Evolutionary conservation across 2,888 invertebrate species (phyloP), one percentile per base, ranked within the genome.

Genomic region (Aporophyla nigra): DNA sequence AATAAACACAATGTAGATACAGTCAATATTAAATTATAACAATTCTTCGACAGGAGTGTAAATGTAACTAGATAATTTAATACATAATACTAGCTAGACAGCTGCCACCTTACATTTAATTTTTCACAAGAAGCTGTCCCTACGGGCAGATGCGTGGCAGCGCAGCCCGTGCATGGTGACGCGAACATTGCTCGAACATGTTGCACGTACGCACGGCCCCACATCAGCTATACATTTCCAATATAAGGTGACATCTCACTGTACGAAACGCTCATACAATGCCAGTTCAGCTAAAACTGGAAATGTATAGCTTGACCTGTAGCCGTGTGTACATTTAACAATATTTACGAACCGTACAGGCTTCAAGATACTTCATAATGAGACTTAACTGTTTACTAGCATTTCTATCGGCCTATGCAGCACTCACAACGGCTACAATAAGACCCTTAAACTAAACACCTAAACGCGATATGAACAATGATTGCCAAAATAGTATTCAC

Each of bases 401-500:
- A 80, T 65, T 68, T 78, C 87, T 84, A 86, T 78, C 61, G 53
- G 68, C 74, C 61, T 74, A 67, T 75, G 71, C 54, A 78, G 69
- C 69, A 76, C 70, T 75, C 80, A 78, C 74, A 78, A 73, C 40
- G 40, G 86, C 62, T 68, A 73, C 59, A 83, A 72, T 56, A 59
- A 24, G 70, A 78, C 76, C 67, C 63, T 72, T 76, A 78, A 53
- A 74, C 80, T 83, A 81, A 77, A 87, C 78, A 80, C 68, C 78
- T 83, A 83, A 78, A 63, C 72, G 77, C 72, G 81, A 78, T 78
- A 86, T 81, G 78, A 83, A 87, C 86, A 82, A 83, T 77, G 73
- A 83, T 80, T 79, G 71, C 80, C 76, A 84, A 83, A 83, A 74
- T 68, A 66, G 67, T 81, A 71, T 83, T 65, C 68, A 86, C 71